These are phyloP conservation scores for Pogonophryne albipinna DNA, from an alignment of 2,797 vertebrate genomes.

Conservation along the genomic window DNA sequence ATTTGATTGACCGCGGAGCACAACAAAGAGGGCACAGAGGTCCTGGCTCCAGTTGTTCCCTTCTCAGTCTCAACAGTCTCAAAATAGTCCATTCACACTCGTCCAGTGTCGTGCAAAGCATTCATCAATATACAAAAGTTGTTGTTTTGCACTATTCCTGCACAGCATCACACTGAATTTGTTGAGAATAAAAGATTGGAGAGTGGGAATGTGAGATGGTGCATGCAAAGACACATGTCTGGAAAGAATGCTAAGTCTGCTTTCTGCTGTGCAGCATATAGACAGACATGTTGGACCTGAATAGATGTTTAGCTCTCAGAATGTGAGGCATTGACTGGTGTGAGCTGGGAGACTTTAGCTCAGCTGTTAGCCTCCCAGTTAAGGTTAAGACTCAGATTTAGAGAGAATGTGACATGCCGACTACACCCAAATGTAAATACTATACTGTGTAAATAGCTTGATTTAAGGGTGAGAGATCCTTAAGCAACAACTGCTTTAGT, in stretches of 20 bases:
- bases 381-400: slow-evolving; percentile 51
- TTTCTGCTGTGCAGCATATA: slow-evolving; percentile 16
- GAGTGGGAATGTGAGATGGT: slow-evolving; percentile 4
- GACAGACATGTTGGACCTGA: slow-evolving; percentile 15
- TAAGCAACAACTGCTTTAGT: slow-evolving; percentile 11
- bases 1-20: slow-evolving; percentile 41
- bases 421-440: slow-evolving; percentile 10
- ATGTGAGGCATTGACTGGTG: slow-evolving; percentile 41
- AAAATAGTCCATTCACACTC: slow-evolving; percentile 61
- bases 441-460: slow-evolving; percentile 29
- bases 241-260: slow-evolving; percentile 38
- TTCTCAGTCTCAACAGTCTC: slow-evolving; percentile 66
- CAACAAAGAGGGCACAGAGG: slow-evolving; percentile 35
- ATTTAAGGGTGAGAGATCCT: slow-evolving; percentile 12
- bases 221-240: slow-evolving; percentile 26
- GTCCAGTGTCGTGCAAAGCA: slow-evolving; percentile 23
- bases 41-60: slow-evolving; percentile 65
- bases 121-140: slow-evolving; percentile 33
- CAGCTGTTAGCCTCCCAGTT: slow-evolving; percentile 62
- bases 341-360: slow-evolving; percentile 26
- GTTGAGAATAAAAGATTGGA: not conserved
- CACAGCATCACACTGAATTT: slow-evolving; percentile 11
- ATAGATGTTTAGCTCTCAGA: slow-evolving; percentile 40
- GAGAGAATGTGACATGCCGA: slow-evolving; percentile 41
- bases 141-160: slow-evolving; percentile 41